Evolutionary conservation across 2,113 vertebrate genomes (phyloP).

Genomic region (Pollimyrus isidori): DNA sequence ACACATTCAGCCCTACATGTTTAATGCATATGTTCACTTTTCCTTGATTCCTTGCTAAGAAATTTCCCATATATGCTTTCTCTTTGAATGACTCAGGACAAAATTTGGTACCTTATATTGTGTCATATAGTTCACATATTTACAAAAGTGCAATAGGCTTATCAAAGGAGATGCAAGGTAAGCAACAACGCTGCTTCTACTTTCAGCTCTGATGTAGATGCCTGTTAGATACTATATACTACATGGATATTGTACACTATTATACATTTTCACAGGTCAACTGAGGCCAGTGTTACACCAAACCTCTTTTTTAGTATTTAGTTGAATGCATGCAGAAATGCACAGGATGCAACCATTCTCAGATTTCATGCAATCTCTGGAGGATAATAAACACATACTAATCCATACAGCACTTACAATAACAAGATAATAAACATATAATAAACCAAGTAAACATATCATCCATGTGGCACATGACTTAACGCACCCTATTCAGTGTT

Average conservation of each 20-base stretch:
- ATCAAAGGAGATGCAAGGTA: neutral
- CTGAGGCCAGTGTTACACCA: neutral
- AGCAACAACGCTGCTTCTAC: neutral
- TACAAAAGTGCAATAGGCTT: neutral
- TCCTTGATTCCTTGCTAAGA: neutral
- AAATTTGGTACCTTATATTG: neutral
- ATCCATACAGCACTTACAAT: neutral
- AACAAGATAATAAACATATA: constrained; percentile 8
- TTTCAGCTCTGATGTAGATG: neutral
- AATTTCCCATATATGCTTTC: neutral
- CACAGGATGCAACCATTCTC: neutral
- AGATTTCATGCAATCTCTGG: neutral
- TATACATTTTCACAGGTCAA: neutral
- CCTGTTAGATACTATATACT: neutral
- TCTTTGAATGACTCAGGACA: neutral
- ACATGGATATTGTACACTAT: neutral
- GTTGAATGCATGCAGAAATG: neutral
- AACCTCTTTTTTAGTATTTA: neutral
- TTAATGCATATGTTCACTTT: neutral
- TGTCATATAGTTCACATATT: neutral
- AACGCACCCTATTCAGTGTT: neutral
- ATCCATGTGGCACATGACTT: neutral
- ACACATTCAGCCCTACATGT: neutral
- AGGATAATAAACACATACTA: neutral
- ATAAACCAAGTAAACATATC: neutral